Base-by-base conservation (phyloP, 2,888 invertebrate species). In the Rhopalosiphum nymphaeae region DNA sequence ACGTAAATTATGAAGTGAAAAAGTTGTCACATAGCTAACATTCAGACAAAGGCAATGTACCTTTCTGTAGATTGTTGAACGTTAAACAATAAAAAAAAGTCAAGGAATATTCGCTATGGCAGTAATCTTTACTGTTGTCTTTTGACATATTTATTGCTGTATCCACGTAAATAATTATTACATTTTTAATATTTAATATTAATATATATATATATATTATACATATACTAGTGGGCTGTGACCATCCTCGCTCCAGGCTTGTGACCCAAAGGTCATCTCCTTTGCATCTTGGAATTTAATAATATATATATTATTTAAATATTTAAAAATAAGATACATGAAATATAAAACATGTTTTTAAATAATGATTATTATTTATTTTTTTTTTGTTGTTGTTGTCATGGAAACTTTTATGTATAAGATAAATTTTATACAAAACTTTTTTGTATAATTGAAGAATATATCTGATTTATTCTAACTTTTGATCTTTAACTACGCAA, bases 261-360 rank as follows among this genome's bases (percentile, higher is more conserved):
- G 1, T 1, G 21, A 36, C 3, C 0, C 78, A 36, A 36, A 2
- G 9, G 21, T 21, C 21, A 36, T 5, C 3, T 36, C 3, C 0
- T 36, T 78, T 25, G 78, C 2, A 21, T 78, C 5, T 21, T 36
- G 21, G 36, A 9, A 36, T 7, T 36, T 78, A 36, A 36, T 78
- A 21, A 9, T 11, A 49, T 53, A 78, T 25, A 5, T 36, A 3
- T 36, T 36, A 36, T 36, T 36, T 78, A 78, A 36, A 78, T 42
- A 78, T 78, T 78, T 78, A 36, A 78, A 36, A 78, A 36, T 78
- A 78, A 78, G 7, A 78, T 9, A 67, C 7, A 5, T 16, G 3
- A 21, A 36, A 36, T 21, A 25, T 78, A 78, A 36, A 21, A 78
- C 36, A 78, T 7, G 2, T 67, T 67, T 67, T n/a, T 67, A n/a